A percentile compares a stretch with the other conserved stretches of the same genome.
These are phyloP conservation scores for Pteronotus mesoamericanus DNA, from an alignment of 2,797 vertebrate genomes.

Conservation along the genomic window DNA sequence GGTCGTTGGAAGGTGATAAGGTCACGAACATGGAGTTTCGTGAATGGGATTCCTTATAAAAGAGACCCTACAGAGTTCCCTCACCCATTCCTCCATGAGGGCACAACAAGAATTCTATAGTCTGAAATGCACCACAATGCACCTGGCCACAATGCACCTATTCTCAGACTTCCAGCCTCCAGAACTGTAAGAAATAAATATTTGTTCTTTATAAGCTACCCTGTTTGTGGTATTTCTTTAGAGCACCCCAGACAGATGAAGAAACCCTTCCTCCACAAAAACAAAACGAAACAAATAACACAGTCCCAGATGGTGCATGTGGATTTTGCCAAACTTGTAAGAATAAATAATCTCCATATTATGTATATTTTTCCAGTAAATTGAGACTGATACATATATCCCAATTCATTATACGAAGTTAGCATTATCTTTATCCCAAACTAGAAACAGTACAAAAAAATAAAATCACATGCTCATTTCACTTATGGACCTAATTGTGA, in stretches of 20 bases:
- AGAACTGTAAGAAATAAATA: background rate
- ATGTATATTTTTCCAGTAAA: background rate
- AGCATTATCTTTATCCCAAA: background rate
- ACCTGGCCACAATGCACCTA: too few species aligned
- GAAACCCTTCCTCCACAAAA: background rate
- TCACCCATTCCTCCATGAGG: background rate
- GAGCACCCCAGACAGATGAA: background rate
- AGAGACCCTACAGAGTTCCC: background rate
- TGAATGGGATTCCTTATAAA: background rate
- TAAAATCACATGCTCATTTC: background rate
- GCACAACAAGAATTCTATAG: background rate
- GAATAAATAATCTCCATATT: background rate
- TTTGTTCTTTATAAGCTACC: background rate
- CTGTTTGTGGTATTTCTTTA: background rate
- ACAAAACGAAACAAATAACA: background rate
- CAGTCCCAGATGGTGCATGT: too few species aligned
- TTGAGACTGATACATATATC: background rate
- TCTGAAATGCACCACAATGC: background rate
- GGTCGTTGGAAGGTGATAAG: background rate
- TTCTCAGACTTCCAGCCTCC: background rate
- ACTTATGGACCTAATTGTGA: background rate
- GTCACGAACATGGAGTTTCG: too few species aligned
- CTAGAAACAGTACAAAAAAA: background rate
- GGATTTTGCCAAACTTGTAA: background rate
- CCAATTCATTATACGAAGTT: background rate